A percentile compares a stretch with the other conserved stretches of the same genome.
These are phyloP conservation scores for Deilephila porcellus DNA, from an alignment of 2,888 invertebrate genomes.

Conservation along the genomic window DNA sequence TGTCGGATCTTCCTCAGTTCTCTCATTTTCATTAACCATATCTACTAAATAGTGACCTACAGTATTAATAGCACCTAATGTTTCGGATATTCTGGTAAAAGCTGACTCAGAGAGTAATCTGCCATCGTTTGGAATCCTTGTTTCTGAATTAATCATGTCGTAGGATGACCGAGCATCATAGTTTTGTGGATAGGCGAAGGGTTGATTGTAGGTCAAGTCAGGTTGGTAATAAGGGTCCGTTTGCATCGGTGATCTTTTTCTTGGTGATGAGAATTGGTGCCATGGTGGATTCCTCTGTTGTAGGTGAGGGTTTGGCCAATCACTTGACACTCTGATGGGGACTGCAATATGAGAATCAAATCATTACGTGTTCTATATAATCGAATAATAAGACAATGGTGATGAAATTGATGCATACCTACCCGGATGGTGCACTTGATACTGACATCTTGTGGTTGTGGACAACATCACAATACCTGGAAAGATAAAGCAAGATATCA, in stretches of 20 bases:
- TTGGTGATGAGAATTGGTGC: slow-evolving; percentile 73
- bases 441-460: slow-evolving; percentile 63
- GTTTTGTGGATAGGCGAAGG: slow-evolving; percentile 40
- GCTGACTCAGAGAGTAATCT: slow-evolving; percentile 85
- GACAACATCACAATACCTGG: slow-evolving; percentile 66
- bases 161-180: slow-evolving; percentile 59
- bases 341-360: slow-evolving; percentile 29
- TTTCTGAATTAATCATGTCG: slow-evolving; percentile 51
- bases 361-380: slow-evolving; percentile 31
- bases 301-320: slow-evolving; percentile 58
- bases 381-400: slow-evolving; percentile 11
- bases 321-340: slow-evolving; percentile 43
- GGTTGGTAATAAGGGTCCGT: slow-evolving; percentile 31
- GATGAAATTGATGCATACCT: slow-evolving; percentile 77
- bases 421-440: slow-evolving; percentile 75
- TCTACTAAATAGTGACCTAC: slow-evolving; percentile 94
- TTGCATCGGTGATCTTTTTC: slow-evolving; percentile 68
- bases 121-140: slow-evolving; percentile 70
- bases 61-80: slow-evolving; percentile 92
- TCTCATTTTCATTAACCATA: slow-evolving; percentile 86
- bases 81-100: slow-evolving; percentile 86
- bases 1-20: slow-evolving; percentile 73
- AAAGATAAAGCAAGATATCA: slow-evolving; percentile 41
- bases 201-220: neutral
- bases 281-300: slow-evolving; percentile 70